Evolutionary conservation across 2,113 vertebrate species (phyloP).

Genomic region (Galbula dea): DNA sequence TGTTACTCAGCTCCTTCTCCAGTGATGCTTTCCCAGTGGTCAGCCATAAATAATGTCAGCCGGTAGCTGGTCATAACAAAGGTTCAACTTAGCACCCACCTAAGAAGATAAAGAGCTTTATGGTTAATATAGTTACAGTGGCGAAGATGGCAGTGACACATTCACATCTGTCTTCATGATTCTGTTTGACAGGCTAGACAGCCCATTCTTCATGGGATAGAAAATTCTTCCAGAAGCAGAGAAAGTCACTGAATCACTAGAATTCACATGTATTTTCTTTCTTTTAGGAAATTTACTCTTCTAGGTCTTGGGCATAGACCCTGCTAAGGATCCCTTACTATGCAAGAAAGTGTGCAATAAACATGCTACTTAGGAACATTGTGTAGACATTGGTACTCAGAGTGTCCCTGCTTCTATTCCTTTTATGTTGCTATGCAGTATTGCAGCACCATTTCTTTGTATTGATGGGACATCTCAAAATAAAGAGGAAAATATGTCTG

Average conservation of each 20-base stretch:
- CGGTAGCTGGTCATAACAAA: background rate
- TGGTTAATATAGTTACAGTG: background rate
- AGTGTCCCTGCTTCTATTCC: background rate
- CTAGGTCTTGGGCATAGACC: background rate
- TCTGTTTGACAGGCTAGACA: background rate
- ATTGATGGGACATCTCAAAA: background rate
- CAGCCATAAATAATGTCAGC: background rate
- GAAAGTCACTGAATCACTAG: background rate
- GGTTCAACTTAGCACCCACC: background rate
- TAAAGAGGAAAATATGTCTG: background rate
- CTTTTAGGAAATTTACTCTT: background rate
- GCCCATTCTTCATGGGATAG: background rate
- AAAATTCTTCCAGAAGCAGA: background rate
- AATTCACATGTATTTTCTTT: background rate
- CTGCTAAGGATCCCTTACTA: background rate
- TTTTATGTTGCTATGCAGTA: background rate
- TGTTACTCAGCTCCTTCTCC: background rate
- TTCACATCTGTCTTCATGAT: background rate
- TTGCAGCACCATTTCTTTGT: background rate
- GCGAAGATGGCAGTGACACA: background rate
- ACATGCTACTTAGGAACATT: background rate
- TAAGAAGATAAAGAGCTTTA: background rate
- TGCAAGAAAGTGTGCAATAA: background rate
- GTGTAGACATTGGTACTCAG: fast-evolving
- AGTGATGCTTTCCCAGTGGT: background rate